Percentiles rank a stretch among this genome's conserved stretches.
phyloP scores from a whole-genome alignment of 2,888 invertebrate genomes.

The Catocala sponsa region DNA sequence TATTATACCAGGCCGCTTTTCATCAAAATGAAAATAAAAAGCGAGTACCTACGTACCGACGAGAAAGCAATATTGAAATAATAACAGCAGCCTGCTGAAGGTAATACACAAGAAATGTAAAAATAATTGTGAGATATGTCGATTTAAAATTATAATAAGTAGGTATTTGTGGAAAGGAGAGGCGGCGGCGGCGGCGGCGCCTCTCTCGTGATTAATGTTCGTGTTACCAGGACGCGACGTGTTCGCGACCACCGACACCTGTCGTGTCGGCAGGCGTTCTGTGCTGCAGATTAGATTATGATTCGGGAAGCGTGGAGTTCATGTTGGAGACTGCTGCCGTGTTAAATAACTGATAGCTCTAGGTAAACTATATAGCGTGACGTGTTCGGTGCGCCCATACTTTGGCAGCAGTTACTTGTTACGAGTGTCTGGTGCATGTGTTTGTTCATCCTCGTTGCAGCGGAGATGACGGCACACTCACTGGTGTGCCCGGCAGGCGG shows the following conservation, averaged over 20 bases:
- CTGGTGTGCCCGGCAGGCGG: not conserved
- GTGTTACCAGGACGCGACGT: too few relatives aligned
- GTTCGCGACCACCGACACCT: not conserved
- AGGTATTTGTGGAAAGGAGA: not conserved
- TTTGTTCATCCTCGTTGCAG: not conserved
- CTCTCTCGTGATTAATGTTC: constrained; percentile 13
- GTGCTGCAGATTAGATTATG: constrained; percentile 7
- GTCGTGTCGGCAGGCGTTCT: too few relatives aligned
- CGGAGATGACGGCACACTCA: too few relatives aligned
- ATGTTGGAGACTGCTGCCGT: not conserved
- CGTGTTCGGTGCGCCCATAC: not conserved
- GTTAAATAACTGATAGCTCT: not conserved
- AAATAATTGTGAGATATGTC: constrained; percentile 4
- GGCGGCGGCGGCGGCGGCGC: not conserved
- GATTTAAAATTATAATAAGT: constrained; percentile 10
- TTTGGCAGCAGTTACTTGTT: too few relatives aligned
- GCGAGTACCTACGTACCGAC: too few relatives aligned
- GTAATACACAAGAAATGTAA: not conserved
- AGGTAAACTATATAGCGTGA: constrained; percentile 6
- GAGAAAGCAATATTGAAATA: too few relatives aligned
- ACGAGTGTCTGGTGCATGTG: too few relatives aligned
- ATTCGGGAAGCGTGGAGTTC: not conserved
- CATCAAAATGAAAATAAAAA: too few relatives aligned
- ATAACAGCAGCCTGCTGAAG: not conserved
- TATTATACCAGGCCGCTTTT: too few relatives aligned